Base-by-base conservation (phyloP, 2,888 invertebrate species). In the Philereme transversata region DNA sequence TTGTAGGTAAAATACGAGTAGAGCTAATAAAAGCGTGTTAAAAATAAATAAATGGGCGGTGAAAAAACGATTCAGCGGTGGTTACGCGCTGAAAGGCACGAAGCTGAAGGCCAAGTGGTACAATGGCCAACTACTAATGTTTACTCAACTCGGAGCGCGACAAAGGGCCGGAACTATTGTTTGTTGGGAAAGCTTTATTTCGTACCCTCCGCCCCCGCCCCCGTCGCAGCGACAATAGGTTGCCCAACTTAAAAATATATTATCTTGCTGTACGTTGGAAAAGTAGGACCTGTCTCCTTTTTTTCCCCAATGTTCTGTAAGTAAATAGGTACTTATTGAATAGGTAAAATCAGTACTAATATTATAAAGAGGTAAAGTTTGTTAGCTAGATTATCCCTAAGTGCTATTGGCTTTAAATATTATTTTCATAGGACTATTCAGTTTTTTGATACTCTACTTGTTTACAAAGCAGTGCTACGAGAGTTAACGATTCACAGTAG, bases 111-210 rank as follows among this genome's bases (percentile, higher is more conserved):
- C 69, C 68, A 67, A 73, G 70, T 78, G 62, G 77, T 81, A 87
- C 86, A 88, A 86, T 82, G 75, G 82, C 82, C 86, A 87, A 90
- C 90, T 90, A 91, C 90, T 90, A 90, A 91, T 91, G 90, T 91
- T 91, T 90, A 88, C 90, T 89, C 84, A 88, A 88, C 86, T 87
- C 84, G 76, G 81, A 79, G 83, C 76, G 81, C 88, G 88, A 91
- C 91, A 92, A 92, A 91, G 87, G 90, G 84, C 91, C 90, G 92
- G 91, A 92, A 91, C 90, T 92, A 92, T 92, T 92, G 92, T 92
- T 92, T 91, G 92, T 88, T 86, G 87, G 86, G 83, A 88, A 91
- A 91, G 91, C 91, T 91, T 92, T 91, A 91, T 91, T 88, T 87
- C 78, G 83, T 86, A 89, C 92, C 91, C 92, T 89, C 85, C 82